A percentile compares a stretch with the other conserved stretches of the same genome.
Evolutionary conservation across 2,113 vertebrate genomes (phyloP).

Genomic region (Hucho hucho): DNA sequence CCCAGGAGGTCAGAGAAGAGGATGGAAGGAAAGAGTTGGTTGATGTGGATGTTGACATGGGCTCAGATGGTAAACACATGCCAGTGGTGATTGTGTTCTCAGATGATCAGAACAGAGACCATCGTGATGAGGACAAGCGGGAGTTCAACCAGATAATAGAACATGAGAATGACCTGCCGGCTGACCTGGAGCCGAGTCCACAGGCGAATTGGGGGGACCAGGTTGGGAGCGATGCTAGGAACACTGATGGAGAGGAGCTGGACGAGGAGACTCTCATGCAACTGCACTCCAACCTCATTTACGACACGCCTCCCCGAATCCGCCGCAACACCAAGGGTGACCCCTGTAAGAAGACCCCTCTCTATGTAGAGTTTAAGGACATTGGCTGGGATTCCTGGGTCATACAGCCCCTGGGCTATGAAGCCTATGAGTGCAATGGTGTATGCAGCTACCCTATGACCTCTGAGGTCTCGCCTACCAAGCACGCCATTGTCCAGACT

Average conservation of each 20-base stretch:
- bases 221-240: slow-evolving; percentile 40
- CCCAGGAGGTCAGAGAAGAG: slow-evolving; percentile 45
- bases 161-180: slow-evolving; percentile 74
- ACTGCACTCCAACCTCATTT: slow-evolving; percentile 87
- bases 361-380: slow-evolving; percentile 96
- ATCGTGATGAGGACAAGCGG: slow-evolving; percentile 73
- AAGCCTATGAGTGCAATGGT: slow-evolving; percentile 91
- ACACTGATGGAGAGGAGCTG: slow-evolving; percentile 56
- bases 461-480: slow-evolving; percentile 88
- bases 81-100: slow-evolving; percentile 91
- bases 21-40: slow-evolving; percentile 39
- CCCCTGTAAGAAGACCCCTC: slow-evolving; percentile 86
- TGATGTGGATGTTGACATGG: slow-evolving; percentile 79
- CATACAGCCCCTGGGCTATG: slow-evolving; percentile 87
- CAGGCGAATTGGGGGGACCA: slow-evolving; percentile 40
- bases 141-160: slow-evolving; percentile 81
- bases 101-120: slow-evolving; percentile 82
- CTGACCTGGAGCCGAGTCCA: slow-evolving; percentile 52
- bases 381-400: slow-evolving; percentile 97
- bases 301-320: slow-evolving; percentile 83
- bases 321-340: slow-evolving; percentile 88
- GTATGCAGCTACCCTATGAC: slow-evolving; percentile 87
- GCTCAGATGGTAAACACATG: slow-evolving; percentile 78
- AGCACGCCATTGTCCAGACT: slow-evolving; percentile 92
- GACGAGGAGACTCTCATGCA: slow-evolving; percentile 80